A percentile compares a stretch with the other conserved stretches of the same genome.
phyloP scores from a whole-genome alignment of 2,888 invertebrate genomes.

The Caenorhabditis imperialis region DNA sequence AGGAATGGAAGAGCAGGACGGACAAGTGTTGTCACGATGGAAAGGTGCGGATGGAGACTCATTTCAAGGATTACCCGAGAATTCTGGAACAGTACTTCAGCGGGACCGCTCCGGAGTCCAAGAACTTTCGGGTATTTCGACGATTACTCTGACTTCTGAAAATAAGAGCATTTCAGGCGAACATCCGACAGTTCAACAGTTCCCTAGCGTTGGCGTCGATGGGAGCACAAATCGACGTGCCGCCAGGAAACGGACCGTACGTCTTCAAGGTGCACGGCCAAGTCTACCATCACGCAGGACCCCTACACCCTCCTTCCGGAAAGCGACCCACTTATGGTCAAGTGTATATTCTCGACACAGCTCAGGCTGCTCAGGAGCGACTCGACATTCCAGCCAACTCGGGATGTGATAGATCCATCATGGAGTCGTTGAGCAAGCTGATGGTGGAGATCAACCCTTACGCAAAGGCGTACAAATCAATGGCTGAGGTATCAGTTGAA shows the following conservation, averaged over 20 bases:
- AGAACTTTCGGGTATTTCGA: no score
- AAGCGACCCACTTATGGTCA: conserved; percentile 11
- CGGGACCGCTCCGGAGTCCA: no score
- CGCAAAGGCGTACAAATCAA: conserved; percentile 32
- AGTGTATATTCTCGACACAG: conserved; percentile 28
- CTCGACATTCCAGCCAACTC: conserved; percentile 23
- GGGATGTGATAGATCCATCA: conserved; percentile 19
- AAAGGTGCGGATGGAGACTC: no score
- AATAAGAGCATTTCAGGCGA: no score
- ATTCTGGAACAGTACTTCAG: no score
- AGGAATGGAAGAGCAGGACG: no score
- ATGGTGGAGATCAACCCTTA: conserved; percentile 24
- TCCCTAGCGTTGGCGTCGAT: conserved; percentile 43
- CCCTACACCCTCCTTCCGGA: conserved; percentile 13
- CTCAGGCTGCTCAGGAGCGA: conserved; percentile 39
- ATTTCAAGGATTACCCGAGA: no score
- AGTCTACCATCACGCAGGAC: conserved; percentile 20
- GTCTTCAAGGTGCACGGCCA: conserved; percentile 47
- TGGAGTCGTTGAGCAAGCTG: conserved; percentile 31
- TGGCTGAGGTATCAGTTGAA: conserved; percentile 6
- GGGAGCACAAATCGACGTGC: conserved; percentile 26
- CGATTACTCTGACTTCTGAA: no score
- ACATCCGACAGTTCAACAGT: conserved; percentile 43
- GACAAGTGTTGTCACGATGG: no score
- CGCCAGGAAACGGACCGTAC: conserved; percentile 49